Conservation (phyloP, 2,797 vertebrate genomes). For the Rallus crepitans region DNA sequence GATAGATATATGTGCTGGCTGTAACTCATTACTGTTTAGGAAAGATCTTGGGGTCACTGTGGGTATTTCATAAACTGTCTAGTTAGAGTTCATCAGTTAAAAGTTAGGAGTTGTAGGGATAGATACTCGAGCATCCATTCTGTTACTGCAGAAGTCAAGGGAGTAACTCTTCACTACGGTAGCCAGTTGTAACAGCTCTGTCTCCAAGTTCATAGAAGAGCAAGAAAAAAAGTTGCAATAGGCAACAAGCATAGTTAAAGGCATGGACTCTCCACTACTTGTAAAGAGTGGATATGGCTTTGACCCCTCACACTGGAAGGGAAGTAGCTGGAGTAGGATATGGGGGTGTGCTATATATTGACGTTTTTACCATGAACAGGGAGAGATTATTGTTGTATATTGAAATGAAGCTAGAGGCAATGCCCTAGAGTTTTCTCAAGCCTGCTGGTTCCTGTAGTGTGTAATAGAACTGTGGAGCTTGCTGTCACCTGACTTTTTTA, state of each 20-base stretch:
- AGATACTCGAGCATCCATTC: neutral
- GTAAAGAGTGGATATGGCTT: rapidly evolving
- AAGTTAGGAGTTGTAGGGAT: neutral
- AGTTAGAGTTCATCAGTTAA: neutral
- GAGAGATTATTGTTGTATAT: neutral
- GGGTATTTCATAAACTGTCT: neutral
- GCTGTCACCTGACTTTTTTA: neutral
- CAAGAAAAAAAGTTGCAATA: neutral
- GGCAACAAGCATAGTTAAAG: neutral
- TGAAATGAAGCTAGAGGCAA: neutral
- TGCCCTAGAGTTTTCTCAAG: neutral
- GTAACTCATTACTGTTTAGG: neutral
- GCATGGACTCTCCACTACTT: neutral
- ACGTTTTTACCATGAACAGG: neutral
- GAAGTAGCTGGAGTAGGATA: neutral
- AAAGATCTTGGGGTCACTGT: neutral
- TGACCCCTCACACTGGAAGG: neutral
- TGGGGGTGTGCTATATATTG: neutral
- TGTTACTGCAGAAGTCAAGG: neutral
- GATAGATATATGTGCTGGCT: neutral
- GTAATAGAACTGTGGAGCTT: neutral
- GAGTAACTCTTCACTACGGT: neutral
- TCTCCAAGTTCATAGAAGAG: neutral
- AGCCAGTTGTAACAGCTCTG: neutral
- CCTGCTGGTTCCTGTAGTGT: neutral